phyloP scores from a whole-genome alignment of 2,797 vertebrate genomes.

The Tangara arthus region DNA sequence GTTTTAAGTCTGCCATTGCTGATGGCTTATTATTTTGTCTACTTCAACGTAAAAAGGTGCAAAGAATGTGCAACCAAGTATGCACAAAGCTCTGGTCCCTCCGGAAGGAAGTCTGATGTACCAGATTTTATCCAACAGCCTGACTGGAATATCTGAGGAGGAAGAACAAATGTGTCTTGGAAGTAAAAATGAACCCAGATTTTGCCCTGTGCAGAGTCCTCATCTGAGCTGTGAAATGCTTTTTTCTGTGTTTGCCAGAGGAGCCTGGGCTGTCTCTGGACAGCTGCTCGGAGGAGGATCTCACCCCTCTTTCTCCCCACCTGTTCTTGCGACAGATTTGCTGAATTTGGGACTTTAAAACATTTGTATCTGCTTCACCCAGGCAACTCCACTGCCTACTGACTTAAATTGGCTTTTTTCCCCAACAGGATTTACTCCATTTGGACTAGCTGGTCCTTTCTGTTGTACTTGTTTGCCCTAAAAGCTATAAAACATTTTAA shows the following conservation, averaged over 20 bases:
- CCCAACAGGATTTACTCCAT: background rate
- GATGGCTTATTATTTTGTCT: background rate
- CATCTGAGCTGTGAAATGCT: background rate
- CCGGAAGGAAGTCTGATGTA: background rate
- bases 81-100: background rate
- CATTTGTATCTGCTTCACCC: background rate
- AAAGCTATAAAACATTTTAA: background rate
- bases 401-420: background rate
- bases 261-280: background rate
- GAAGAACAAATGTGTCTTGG: background rate
- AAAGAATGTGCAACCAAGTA: background rate
- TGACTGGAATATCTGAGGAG: background rate
- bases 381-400: background rate
- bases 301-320: background rate
- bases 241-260: background rate
- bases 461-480: background rate
- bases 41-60: background rate
- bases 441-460: background rate
- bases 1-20: background rate
- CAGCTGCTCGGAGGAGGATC: background rate
- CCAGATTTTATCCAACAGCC: background rate
- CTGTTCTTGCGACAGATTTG: background rate
- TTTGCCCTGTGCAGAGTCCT: background rate
- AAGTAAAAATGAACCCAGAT: background rate
- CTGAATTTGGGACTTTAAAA: background rate